phyloP scores from a whole-genome alignment of 2,113 vertebrate species.

The Myocastor coypus region DNA sequence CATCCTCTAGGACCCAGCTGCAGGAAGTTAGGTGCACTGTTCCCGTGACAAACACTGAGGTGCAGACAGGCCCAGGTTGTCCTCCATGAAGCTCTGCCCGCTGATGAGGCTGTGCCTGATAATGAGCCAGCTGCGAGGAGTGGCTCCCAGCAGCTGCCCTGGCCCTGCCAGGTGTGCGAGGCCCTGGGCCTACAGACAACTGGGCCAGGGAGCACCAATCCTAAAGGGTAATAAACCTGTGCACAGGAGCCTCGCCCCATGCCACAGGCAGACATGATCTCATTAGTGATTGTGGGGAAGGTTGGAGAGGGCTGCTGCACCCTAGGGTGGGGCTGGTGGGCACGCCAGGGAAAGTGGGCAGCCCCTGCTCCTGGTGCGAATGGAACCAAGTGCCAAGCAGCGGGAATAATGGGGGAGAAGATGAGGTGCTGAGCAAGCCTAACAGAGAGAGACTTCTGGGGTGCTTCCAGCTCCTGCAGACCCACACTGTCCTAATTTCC shows the following conservation, averaged over 20 bases:
- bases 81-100: neutral
- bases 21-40: rapidly evolving
- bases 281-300: constrained; percentile 23
- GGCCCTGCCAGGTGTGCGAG: constrained; percentile 31
- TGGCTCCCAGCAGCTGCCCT: constrained; percentile 5
- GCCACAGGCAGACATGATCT: constrained; percentile 58
- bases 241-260: neutral
- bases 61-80: neutral
- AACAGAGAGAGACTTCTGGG: rapidly evolving
- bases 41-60: neutral
- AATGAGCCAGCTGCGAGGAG: constrained; percentile 12
- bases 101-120: neutral
- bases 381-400: neutral
- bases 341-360: neutral
- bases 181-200: neutral
- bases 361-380: neutral
- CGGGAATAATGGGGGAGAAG: neutral
- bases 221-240: constrained; percentile 47
- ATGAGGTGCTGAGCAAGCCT: neutral
- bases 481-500: neutral
- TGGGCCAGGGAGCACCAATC: neutral
- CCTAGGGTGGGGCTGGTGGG: rapidly evolving
- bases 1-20: neutral
- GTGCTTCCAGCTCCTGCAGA: neutral
- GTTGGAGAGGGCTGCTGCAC: neutral